A percentile compares a stretch with the other conserved stretches of the same genome.
These are phyloP conservation scores for Seriola dumerili DNA, from an alignment of 2,113 vertebrate species.

Conservation along the genomic window DNA sequence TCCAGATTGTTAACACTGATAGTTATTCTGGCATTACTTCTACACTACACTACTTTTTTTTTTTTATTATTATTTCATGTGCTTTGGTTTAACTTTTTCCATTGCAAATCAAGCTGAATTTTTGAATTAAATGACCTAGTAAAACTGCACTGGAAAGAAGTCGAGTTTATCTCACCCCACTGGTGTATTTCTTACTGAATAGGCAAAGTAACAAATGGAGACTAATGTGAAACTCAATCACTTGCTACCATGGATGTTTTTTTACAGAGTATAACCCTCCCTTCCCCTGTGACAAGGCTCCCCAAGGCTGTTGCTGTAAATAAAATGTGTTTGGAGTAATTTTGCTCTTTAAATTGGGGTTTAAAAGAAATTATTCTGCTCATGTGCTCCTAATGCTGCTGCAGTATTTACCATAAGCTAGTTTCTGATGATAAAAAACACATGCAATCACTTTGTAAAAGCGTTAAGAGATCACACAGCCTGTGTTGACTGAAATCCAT, in stretches of 20 bases:
- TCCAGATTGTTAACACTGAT: too few relatives aligned
- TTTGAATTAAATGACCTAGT: neutral
- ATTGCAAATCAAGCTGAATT: neutral
- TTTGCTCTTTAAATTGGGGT: slow-evolving; percentile 9
- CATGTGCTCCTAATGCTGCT: neutral
- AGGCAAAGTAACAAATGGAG: neutral
- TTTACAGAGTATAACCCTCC: slow-evolving; percentile 5
- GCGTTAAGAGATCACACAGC: slow-evolving; percentile 21
- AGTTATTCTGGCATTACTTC: too few relatives aligned
- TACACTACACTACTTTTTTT: too few relatives aligned
- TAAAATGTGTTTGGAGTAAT: slow-evolving; percentile 19
- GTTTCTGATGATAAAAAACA: neutral
- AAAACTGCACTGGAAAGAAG: neutral
- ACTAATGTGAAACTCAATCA: neutral
- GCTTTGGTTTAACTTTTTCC: neutral
- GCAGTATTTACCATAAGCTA: neutral
- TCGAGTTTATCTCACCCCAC: neutral
- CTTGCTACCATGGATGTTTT: neutral
- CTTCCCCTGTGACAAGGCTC: neutral
- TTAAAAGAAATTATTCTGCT: slow-evolving; percentile 26
- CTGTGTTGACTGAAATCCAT: slow-evolving; percentile 11
- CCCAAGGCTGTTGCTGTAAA: slow-evolving; percentile 17
- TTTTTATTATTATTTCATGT: too few relatives aligned
- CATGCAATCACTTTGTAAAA: slow-evolving; percentile 26
- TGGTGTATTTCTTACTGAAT: neutral